Conservation (phyloP, 1,140 invertebrate genomes). For the Drosophila funebris region DNA sequence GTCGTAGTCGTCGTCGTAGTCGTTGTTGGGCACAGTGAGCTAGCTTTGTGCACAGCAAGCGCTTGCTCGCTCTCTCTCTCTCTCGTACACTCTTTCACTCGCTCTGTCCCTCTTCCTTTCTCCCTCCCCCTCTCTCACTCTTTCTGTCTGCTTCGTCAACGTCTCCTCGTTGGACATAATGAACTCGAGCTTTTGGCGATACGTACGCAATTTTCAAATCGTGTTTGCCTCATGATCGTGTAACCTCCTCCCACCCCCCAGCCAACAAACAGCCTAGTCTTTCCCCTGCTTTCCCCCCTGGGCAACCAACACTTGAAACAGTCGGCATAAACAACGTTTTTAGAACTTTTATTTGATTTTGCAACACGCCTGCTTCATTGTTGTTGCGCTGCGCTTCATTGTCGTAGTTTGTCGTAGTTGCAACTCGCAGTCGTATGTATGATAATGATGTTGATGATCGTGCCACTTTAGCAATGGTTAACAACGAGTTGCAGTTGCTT, state of each 20-base stretch:
- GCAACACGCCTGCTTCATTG: constrained; percentile 48
- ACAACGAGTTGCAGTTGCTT: constrained; percentile 55
- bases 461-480: constrained; percentile 80
- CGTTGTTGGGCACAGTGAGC: constrained; percentile 59
- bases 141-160: constrained; percentile 3
- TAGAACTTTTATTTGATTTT: constrained; percentile 77
- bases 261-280: too few relatives aligned
- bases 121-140: background rate
- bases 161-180: constrained; percentile 74
- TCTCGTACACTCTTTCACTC: background rate
- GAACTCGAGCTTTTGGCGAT: constrained; percentile 68
- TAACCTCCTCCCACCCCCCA: background rate
- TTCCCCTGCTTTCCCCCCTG: constrained; percentile 4
- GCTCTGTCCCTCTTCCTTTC: background rate
- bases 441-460: constrained; percentile 81
- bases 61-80: background rate
- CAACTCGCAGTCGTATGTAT: constrained; percentile 49
- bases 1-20: constrained; percentile 36
- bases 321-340: constrained; percentile 31
- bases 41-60: constrained; percentile 71
- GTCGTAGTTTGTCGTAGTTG: constrained; percentile 35
- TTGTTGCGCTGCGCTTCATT: constrained; percentile 41
- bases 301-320: constrained; percentile 8
- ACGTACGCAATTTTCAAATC: constrained; percentile 80
- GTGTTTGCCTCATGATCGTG: constrained; percentile 68